Base-by-base conservation (phyloP, 2,113 vertebrate species). In the Malurus cyaneus region DNA sequence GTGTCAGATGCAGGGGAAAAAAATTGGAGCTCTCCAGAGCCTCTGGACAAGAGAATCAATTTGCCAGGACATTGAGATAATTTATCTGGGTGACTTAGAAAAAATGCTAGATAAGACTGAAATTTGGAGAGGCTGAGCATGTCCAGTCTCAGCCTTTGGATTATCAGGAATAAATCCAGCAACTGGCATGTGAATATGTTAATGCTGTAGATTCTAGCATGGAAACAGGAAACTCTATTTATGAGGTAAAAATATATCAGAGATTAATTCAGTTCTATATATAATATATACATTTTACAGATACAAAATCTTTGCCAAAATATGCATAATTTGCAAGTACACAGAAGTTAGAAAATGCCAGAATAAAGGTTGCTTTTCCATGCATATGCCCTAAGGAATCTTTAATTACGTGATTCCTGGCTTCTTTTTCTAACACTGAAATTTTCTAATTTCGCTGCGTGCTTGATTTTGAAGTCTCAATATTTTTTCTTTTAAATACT, bases 351-450 rank as follows among this genome's bases (percentile, higher is more conserved):
- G 92, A 93, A 97, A 96, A 96, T 93, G 89, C 95, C 93, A 94
- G 79, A 94, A 93, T 93, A 95, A 97, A 96, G 85, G 93, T 93
- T 95, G 82, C 36, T 39, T 95, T 94, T 88, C 82, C 79, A 41
- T 80, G 79, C 61, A 80, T 92, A 83, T 92, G 71, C 88, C 81
- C 85, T 86, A 86, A 80, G 61, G 52, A 83, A 62, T 93, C 56
- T 91, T 80, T 93, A 89, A 92, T 91, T 93, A 80, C 52, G 36
- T 19, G 29, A 62, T 77, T 93, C 42, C 41, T 62, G 28, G 26
- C 64, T 80, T n/a, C 56, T 86, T 80, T 91, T 86, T 70, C 82
- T 59, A 80, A 50, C 2, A 1, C 42, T 72, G 62, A 82, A 59
- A 61, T 85, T 69, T 81, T 89, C 70, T 66, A 8, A 60, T 92